Evolutionary conservation across 2,888 invertebrate species (phyloP).

Genomic region (Lapara coniferarum): DNA sequence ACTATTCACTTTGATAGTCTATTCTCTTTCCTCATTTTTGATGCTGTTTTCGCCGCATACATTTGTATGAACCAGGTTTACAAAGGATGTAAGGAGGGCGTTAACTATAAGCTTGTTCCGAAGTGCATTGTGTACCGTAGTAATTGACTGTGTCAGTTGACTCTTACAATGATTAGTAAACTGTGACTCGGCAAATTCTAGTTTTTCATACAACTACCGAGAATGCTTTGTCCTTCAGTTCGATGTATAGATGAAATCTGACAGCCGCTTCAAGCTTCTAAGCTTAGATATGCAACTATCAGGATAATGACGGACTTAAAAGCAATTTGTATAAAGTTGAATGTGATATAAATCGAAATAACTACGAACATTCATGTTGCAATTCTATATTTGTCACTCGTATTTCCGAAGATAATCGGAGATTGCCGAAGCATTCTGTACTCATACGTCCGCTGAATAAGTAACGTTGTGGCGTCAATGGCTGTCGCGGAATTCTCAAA

Average conservation of each 20-base stretch:
- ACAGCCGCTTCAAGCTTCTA: no score
- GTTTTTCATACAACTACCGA: no score
- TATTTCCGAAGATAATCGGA: not conserved
- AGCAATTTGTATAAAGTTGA: not conserved
- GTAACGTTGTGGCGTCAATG: slow-evolving; percentile 54
- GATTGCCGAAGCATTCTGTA: not conserved
- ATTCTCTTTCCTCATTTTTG: slow-evolving; percentile 4
- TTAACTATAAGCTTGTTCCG: slow-evolving; percentile 17
- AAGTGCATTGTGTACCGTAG: slow-evolving; percentile 39
- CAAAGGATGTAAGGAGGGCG: slow-evolving; percentile 5
- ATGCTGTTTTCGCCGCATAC: not conserved
- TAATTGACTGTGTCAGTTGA: slow-evolving; percentile 62
- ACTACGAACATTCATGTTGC: not conserved
- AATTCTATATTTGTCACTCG: not conserved
- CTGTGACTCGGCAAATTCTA: not conserved
- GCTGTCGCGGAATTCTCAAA: slow-evolving; percentile 46
- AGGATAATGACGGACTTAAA: no score
- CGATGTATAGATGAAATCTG: no score
- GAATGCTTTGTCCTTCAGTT: no score
- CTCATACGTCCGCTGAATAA: slow-evolving; percentile 53
- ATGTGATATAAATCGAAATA: not conserved
- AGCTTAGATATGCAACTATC: not conserved
- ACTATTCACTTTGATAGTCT: not conserved
- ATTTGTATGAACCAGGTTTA: slow-evolving; percentile 10
- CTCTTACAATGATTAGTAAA: slow-evolving; percentile 35